These are phyloP conservation scores for Piaya cayana DNA, from an alignment of 2,113 vertebrate genomes.

Conservation along the genomic window DNA sequence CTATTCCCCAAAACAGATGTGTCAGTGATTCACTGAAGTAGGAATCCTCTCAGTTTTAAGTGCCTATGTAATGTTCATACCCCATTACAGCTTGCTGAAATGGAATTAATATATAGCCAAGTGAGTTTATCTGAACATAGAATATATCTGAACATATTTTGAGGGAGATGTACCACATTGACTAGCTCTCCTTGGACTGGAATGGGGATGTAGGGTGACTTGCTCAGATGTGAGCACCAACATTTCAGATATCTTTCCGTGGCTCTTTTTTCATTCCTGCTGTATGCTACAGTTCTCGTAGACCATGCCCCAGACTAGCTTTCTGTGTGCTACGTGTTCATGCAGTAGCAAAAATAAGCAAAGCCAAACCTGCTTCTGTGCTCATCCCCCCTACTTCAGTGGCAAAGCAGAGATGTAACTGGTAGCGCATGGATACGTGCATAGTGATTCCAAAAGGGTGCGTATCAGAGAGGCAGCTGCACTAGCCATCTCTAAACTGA, in stretches of 20 bases:
- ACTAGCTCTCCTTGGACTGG: background rate
- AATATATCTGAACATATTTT: background rate
- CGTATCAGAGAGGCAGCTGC: background rate
- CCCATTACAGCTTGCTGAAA: background rate
- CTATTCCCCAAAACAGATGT: background rate
- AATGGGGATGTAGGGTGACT: background rate
- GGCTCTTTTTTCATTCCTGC: background rate
- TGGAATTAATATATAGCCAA: background rate
- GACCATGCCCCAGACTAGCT: background rate
- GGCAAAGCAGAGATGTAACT: background rate
- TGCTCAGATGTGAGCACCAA: background rate
- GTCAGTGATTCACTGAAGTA: background rate
- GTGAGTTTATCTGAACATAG: background rate
- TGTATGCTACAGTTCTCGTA: background rate
- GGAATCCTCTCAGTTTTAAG: background rate
- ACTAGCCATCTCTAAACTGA: background rate
- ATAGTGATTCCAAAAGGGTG: background rate
- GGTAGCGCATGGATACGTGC: background rate
- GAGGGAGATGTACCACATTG: background rate
- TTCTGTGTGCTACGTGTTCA: background rate
- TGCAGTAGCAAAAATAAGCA: background rate
- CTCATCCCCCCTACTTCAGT: background rate
- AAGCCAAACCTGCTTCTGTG: background rate
- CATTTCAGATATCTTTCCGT: background rate
- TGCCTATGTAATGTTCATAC: background rate